A percentile compares a stretch with the other conserved stretches of the same genome.
phyloP scores from a whole-genome alignment of 2,888 invertebrate genomes.

The Idaea straminata region DNA sequence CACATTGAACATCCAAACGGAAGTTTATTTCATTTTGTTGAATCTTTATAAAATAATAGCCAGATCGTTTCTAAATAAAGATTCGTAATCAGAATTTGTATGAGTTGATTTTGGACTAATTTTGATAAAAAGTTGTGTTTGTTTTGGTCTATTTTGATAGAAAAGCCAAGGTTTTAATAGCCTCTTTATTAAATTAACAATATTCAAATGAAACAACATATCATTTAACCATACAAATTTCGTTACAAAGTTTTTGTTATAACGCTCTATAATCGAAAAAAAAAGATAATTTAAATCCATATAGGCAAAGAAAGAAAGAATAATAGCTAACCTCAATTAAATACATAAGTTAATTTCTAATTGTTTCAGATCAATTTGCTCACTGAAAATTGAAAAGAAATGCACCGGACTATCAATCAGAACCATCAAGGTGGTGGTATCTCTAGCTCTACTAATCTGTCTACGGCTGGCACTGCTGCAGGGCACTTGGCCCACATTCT shows the following conservation, averaged over 20 bases:
- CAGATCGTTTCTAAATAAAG: not conserved
- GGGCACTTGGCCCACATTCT: slow-evolving; percentile 90
- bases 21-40: not conserved
- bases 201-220: no score
- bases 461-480: slow-evolving; percentile 87
- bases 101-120: not conserved
- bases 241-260: no score
- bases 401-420: slow-evolving; percentile 80
- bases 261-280: no score
- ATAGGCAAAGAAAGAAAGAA: no score
- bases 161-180: no score
- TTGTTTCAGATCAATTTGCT: slow-evolving; percentile 55
- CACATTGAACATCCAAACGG: slow-evolving; percentile 8
- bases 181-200: no score
- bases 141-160: no score
- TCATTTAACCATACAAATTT: no score
- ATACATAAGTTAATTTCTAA: not conserved
- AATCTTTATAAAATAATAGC: not conserved
- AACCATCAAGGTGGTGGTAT: slow-evolving; percentile 83
- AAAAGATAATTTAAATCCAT: no score
- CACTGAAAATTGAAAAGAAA: slow-evolving; percentile 66
- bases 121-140: not conserved
- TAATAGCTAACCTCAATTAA: no score
- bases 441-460: slow-evolving; percentile 83
- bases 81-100: not conserved